phyloP scores from a whole-genome alignment of 2,113 vertebrate species.

The Hemiscyllium ocellatum region DNA sequence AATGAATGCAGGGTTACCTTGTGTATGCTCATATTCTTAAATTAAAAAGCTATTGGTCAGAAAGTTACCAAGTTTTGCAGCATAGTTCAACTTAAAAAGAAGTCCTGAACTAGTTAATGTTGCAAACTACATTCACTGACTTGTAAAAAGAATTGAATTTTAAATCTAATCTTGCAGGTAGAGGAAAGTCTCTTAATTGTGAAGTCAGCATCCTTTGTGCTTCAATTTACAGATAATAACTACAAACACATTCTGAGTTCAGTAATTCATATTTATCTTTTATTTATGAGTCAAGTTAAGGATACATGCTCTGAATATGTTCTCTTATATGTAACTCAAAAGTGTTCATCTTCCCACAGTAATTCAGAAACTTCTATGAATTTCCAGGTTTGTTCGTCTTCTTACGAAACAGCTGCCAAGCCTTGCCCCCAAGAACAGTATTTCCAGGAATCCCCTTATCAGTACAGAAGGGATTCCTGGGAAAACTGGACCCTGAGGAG shows the following conservation, averaged over 20 bases:
- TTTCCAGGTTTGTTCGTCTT: background rate
- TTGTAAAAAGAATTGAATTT: background rate
- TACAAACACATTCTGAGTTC: background rate
- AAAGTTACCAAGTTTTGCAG: background rate
- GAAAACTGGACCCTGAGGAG: conserved; percentile 99
- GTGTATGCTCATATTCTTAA: background rate
- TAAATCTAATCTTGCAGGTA: background rate
- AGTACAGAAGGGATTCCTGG: conserved; percentile 98
- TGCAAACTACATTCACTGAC: background rate
- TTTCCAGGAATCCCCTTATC: conserved; percentile 99
- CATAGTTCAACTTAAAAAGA: background rate
- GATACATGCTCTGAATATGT: background rate
- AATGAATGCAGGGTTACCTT: background rate
- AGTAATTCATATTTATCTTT: background rate
- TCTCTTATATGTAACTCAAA: background rate
- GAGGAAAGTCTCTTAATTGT: background rate
- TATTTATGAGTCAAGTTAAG: background rate
- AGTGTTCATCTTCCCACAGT: background rate
- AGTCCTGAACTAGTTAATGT: background rate
- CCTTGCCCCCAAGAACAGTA: conserved; percentile 99
- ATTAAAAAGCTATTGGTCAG: background rate
- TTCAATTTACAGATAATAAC: background rate
- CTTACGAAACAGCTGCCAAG: conserved; percentile 50
- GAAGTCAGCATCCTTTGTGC: no score
- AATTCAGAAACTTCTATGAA: background rate